phyloP scores from a whole-genome alignment of 2,113 vertebrate genomes.

The Hucho hucho region DNA sequence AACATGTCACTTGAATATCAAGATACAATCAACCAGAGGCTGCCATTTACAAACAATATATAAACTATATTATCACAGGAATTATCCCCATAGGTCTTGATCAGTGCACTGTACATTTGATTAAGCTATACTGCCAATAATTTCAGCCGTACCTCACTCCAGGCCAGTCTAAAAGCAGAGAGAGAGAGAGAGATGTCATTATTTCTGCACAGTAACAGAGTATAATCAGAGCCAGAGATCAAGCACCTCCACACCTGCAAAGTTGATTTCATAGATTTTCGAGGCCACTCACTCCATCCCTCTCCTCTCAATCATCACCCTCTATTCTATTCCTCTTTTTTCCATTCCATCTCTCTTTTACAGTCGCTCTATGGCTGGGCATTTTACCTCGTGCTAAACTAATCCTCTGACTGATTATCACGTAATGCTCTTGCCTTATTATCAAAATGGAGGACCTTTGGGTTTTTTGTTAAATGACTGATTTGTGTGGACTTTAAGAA shows the following conservation, averaged over 20 bases:
- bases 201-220: neutral
- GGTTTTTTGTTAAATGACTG: slow-evolving; percentile 52
- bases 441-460: slow-evolving; percentile 68
- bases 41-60: too few species aligned
- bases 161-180: too few species aligned
- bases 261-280: slow-evolving; percentile 71
- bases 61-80: too few species aligned
- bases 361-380: slow-evolving; percentile 47
- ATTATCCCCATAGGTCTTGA: too few species aligned
- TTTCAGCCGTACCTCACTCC: too few species aligned
- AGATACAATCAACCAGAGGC: too few species aligned
- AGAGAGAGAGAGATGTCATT: neutral
- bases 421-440: slow-evolving; percentile 65
- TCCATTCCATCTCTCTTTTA: slow-evolving; percentile 52
- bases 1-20: too few species aligned
- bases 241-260: too few species aligned
- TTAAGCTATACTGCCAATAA: too few species aligned
- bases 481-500: slow-evolving; percentile 43
- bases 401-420: slow-evolving; percentile 65
- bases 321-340: slow-evolving; percentile 47
- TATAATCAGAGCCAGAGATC: too few species aligned
- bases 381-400: slow-evolving; percentile 50
- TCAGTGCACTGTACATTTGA: too few species aligned
- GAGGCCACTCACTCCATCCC: slow-evolving; percentile 56
- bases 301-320: slow-evolving; percentile 63